A percentile compares a stretch with the other conserved stretches of the same genome.
These are phyloP conservation scores for Nomada flava DNA, from an alignment of 2,888 invertebrate species.

Conservation along the genomic window DNA sequence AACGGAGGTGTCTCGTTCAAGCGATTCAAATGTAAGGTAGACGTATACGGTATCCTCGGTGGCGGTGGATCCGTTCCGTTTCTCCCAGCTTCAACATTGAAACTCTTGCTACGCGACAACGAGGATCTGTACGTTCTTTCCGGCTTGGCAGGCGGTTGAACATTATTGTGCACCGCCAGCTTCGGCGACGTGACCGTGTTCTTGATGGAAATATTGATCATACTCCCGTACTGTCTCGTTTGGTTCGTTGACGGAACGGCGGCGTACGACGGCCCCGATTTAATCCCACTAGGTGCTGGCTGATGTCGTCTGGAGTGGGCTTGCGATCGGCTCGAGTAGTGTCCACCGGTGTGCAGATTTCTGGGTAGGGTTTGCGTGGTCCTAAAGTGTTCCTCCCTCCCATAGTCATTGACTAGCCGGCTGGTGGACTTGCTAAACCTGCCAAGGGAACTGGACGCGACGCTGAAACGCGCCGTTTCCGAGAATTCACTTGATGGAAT, in stretches of 20 bases:
- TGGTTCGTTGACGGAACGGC: constrained; percentile 52
- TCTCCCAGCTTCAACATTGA: constrained; percentile 90
- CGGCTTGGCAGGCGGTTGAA: constrained; percentile 87
- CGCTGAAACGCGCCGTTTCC: constrained; percentile 85
- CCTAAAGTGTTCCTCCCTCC: constrained; percentile 86
- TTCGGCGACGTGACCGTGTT: constrained; percentile 83
- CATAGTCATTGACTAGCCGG: constrained; percentile 87
- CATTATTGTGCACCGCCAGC: constrained; percentile 68
- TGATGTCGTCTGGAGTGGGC: constrained; percentile 42
- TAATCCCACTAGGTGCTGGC: background rate
- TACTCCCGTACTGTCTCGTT: constrained; percentile 77
- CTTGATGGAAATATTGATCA: constrained; percentile 88
- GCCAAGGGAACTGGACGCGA: constrained; percentile 90
- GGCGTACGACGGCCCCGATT: constrained; percentile 6
- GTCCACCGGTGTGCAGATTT: constrained; percentile 84
- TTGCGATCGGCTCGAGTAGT: constrained; percentile 76
- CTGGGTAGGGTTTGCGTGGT: constrained; percentile 92
- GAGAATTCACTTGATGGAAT: constrained; percentile 17
- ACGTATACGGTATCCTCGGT: constrained; percentile 88
- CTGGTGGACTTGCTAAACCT: constrained; percentile 93
- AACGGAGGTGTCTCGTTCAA: constrained; percentile 90
- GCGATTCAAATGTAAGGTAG: constrained; percentile 91
- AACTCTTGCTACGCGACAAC: constrained; percentile 92
- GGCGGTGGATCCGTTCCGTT: constrained; percentile 78
- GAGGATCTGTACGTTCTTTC: constrained; percentile 86